Evolutionary conservation across 2,797 vertebrate genomes (phyloP).

Genomic region (Tragopan temminckii): DNA sequence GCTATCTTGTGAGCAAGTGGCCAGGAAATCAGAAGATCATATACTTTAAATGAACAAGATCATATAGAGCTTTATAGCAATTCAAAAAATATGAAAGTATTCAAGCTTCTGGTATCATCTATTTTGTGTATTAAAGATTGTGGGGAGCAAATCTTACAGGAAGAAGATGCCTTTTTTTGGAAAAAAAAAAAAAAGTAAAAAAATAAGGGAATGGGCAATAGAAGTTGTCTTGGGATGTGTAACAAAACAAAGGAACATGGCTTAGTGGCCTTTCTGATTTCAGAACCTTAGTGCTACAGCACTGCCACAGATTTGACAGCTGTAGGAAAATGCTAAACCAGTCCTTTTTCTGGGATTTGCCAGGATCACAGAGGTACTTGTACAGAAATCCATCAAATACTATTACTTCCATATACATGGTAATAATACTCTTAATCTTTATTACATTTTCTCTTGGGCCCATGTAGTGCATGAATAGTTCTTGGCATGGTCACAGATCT

Average conservation of each 20-base stretch:
- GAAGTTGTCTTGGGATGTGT: background rate
- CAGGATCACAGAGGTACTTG: background rate
- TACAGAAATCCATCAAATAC: background rate
- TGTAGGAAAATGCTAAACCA: background rate
- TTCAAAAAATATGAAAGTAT: slow-evolving; percentile 47
- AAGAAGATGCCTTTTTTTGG: background rate
- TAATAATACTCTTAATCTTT: slow-evolving; percentile 53
- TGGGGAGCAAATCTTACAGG: background rate
- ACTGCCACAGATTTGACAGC: background rate
- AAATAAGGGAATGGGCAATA: background rate
- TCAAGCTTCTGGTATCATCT: slow-evolving; percentile 27
- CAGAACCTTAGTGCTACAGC: background rate
- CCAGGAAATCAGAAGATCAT: slow-evolving; percentile 49
- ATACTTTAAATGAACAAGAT: slow-evolving; percentile 60
- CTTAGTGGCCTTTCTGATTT: background rate
- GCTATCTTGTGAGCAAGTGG: slow-evolving; percentile 48
- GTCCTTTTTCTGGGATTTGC: background rate
- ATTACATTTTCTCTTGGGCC: slow-evolving; percentile 54
- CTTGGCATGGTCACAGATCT: slow-evolving; percentile 41
- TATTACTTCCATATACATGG: background rate
- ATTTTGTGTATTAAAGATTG: background rate
- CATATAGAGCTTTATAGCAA: background rate
- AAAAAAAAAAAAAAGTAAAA: background rate
- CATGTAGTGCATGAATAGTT: slow-evolving; percentile 27
- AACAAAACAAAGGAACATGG: slow-evolving; percentile 5